Evolutionary conservation across 2,113 vertebrate species (phyloP), one percentile per base, ranked within the genome.

Genomic region (Baryphthengus martii): DNA sequence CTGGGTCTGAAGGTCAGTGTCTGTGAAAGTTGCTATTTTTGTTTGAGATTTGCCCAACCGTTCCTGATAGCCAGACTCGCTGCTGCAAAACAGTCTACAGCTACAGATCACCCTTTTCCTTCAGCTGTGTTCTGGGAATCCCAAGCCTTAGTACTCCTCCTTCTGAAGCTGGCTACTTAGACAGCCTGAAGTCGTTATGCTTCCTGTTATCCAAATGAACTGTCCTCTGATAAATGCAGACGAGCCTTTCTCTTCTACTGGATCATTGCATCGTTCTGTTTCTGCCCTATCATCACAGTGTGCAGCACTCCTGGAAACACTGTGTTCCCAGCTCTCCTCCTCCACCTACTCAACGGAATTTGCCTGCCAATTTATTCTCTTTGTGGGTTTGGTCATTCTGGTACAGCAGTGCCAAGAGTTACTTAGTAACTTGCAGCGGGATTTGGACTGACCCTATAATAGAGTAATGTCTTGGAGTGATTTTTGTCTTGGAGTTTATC

Each of bases 51-150:
- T 90, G 33, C 52, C 55, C 37, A 49, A 7, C 62, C 61, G 17
- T 75, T 81, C 52, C 26, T 72, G 7, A 4, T 40, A 66, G 49
- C 25, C 14, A 29, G 40, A 33, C 14, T 52, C 39, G 25, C 0
- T 14, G 3, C 40, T 83, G 44, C 58, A 68, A n/a, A 76, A 11
- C 58, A 66, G 53, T 80, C 31, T 15, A 2, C 16, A 4, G 11
- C 52, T 61, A 23, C 58, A 55, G 31, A 31, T 49, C 18, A 17
- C 17, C 37, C 29, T 42, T 78, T 91, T 85, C n/a, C 33, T 77
- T 74, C 35, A 83, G 68, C 26, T 85, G 1, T 92, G 83, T 90
- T 91, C 79, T 77, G 94, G 90, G 82, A 91, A 94, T 88, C 55
- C 50, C 39, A 45, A 59, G 31, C 26, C 52, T 35, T n/a, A 50